These are phyloP conservation scores for Boulengeromyrus knoepffleri DNA, from an alignment of 2,113 vertebrate genomes.

Conservation along the genomic window DNA sequence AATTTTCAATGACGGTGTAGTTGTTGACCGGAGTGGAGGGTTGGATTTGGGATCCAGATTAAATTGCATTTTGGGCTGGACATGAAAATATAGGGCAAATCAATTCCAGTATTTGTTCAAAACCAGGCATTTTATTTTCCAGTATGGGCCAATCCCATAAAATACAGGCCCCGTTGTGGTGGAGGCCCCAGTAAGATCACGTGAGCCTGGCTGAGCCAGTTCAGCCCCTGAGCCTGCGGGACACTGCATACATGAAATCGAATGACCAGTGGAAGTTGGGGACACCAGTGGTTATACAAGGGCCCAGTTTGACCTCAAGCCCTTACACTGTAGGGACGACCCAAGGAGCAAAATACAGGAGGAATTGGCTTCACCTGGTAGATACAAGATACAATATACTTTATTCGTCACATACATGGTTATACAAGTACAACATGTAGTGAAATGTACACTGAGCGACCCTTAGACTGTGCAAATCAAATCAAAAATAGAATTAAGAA, in stretches of 20 bases:
- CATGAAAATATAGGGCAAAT: neutral
- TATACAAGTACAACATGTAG: too few relatives aligned
- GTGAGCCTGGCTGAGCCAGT: neutral
- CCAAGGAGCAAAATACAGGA: neutral
- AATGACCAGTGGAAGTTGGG: neutral
- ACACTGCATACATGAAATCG: neutral
- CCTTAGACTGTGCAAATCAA: too few relatives aligned
- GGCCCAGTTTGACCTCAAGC: neutral
- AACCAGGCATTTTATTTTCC: neutral
- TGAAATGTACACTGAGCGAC: too few relatives aligned
- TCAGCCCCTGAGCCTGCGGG: neutral
- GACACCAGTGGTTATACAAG: neutral
- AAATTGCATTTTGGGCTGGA: neutral
- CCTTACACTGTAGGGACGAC: neutral
- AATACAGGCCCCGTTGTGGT: neutral
- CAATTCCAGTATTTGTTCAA: neutral
- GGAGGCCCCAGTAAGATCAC: neutral
- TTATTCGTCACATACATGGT: too few relatives aligned
- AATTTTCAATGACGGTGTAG: neutral
- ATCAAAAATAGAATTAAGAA: too few relatives aligned
- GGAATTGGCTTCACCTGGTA: neutral
- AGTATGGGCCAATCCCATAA: neutral
- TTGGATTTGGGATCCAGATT: neutral
- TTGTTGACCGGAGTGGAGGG: neutral
- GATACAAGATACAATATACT: too few relatives aligned